phyloP scores from a whole-genome alignment of 2,113 vertebrate genomes.

The Carassius auratus region DNA sequence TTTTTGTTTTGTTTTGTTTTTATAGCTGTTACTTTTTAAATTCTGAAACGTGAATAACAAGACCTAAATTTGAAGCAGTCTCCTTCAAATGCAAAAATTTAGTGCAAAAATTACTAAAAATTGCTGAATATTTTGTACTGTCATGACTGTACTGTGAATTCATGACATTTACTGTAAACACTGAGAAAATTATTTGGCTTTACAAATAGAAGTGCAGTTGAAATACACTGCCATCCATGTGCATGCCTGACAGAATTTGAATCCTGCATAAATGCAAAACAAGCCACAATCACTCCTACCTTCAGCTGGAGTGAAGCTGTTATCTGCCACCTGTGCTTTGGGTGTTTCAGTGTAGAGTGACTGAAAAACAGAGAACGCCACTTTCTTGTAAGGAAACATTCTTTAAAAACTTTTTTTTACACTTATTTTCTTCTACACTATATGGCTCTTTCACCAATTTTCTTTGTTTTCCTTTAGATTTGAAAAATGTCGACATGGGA shows the following conservation, averaged over 20 bases:
- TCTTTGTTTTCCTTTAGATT: not conserved
- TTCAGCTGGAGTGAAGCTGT: not conserved
- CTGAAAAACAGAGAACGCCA: not conserved
- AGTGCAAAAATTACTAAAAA: no score
- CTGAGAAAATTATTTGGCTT: not conserved
- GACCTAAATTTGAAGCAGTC: no score
- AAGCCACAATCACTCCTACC: not conserved
- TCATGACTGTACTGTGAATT: not conserved
- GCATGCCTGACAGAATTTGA: not conserved
- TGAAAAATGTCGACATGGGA: not conserved
- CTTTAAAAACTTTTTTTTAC: not conserved
- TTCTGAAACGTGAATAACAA: no score
- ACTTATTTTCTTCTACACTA: not conserved
- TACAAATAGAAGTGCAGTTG: not conserved
- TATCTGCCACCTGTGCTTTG: no score
- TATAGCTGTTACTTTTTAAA: no score
- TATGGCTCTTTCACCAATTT: not conserved
- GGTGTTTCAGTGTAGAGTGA: no score
- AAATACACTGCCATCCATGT: not conserved
- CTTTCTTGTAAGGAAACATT: not conserved
- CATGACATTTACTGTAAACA: not conserved
- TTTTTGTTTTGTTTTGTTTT: no score
- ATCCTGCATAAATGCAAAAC: constrained; percentile 4
- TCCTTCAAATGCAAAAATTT: no score
- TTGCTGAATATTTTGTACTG: no score